Percentiles rank a stretch among this genome's conserved stretches.
These are phyloP conservation scores for Tridacna crocea DNA, from an alignment of 2,888 invertebrate species.

Conservation along the genomic window DNA sequence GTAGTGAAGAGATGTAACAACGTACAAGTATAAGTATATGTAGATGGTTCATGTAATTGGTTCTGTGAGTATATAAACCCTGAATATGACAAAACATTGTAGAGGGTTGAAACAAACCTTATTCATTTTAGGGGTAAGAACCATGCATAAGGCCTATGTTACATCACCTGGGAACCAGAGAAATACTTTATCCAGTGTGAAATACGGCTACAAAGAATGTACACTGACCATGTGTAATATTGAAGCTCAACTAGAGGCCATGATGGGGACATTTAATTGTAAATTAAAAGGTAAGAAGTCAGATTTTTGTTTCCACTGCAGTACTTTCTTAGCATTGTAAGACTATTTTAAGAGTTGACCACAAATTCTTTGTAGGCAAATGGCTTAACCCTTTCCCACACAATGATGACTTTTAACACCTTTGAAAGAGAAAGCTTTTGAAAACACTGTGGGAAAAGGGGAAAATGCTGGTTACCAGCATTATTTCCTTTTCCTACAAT, in stretches of 20 bases:
- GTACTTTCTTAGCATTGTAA: too few species aligned
- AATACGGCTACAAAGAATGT: constrained; percentile 85
- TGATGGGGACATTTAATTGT: constrained; percentile 85
- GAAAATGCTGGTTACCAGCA: too few species aligned
- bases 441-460: too few species aligned
- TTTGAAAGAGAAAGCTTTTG: too few species aligned
- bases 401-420: too few species aligned
- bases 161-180: constrained; percentile 84
- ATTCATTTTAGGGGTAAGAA: constrained; percentile 82
- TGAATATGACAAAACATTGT: too few species aligned
- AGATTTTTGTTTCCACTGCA: too few species aligned
- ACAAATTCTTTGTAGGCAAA: too few species aligned
- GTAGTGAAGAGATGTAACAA: not conserved
- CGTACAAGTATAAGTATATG: not conserved
- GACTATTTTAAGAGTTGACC: too few species aligned
- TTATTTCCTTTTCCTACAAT: too few species aligned
- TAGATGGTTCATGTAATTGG: not conserved
- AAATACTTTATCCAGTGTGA: constrained; percentile 84
- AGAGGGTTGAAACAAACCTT: not conserved
- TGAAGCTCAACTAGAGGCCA: constrained; percentile 85
- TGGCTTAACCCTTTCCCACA: too few species aligned
- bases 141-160: constrained; percentile 85
- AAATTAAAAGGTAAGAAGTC: constrained; percentile 85
- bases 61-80: not conserved
- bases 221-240: constrained; percentile 85